Base-by-base conservation (phyloP, 2,888 invertebrate genomes). In the Cistogaster globosa region DNA sequence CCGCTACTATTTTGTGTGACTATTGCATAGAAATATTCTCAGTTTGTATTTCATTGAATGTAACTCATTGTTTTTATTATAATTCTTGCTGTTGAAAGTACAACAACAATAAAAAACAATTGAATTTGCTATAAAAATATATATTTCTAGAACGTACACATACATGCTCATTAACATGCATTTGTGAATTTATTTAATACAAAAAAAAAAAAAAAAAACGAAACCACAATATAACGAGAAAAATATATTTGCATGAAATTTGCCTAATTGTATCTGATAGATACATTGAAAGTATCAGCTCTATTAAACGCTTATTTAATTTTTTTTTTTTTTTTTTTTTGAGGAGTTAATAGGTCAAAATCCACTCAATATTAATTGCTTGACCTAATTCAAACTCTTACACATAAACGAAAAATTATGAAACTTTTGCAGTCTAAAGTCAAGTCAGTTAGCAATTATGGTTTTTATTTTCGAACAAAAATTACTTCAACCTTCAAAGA, bases 1-100 rank as follows among this genome's bases (percentile, higher is more conserved):
- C 75, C 53, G 68, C 68, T 62, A 81, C 68, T 69, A 65, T 69
- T 75, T 62, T 32, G 14, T 58, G 62, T 68, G 60, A 68, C 75
- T 62, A n/a, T n/a, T n/a, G n/a, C n/a, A 7, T 55, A 42, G 11
- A 48, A 53, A 26, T 48, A 22, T 20, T 69, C 8, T 22, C 14
- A 68, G 20, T 22, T 45, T 53, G 36, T 71, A 48, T 76, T 60
- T 32, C 32, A 32, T 32, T 75, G 32, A 55, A 55, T 48, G 58
- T 76, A 67, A 48, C 58, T 77, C 68, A 16, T 1, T 60, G 55
- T 71, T 45, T 67, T 77, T 53, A 60, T 62, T 68, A 63, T 45
- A 72, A 57, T 72, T 38, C 51, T 72, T 20, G 65, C 67, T 74
- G 58, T 67, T 32, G 62, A 48, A 20, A 55, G 48, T 11, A 26